Evolutionary conservation across 1,140 invertebrate species (phyloP).

Genomic region (Aphelinus atriplicis): DNA sequence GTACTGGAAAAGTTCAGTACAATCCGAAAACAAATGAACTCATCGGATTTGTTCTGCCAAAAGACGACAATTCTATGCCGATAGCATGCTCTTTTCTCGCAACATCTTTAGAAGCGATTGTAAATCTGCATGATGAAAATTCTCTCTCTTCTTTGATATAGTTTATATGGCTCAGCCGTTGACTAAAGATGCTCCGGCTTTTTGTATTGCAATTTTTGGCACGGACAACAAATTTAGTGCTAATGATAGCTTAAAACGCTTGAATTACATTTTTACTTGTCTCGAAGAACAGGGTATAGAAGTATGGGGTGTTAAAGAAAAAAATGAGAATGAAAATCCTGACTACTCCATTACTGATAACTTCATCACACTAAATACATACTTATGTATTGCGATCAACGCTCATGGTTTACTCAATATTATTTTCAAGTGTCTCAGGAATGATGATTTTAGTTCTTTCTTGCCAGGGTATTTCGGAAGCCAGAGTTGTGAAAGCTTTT

Average conservation of each 20-base stretch:
- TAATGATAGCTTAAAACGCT: constrained; percentile 32
- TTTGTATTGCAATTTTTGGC: constrained; percentile 40
- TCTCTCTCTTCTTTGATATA: constrained; percentile 25
- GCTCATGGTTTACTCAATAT: background rate
- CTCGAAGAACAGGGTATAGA: constrained; percentile 6
- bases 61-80: constrained; percentile 9
- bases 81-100: constrained; percentile 29
- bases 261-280: constrained; percentile 22
- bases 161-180: constrained; percentile 40
- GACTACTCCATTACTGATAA: constrained; percentile 12
- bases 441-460: background rate
- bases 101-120: constrained; percentile 33
- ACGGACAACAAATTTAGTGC: constrained; percentile 34
- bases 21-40: constrained; percentile 12
- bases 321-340: background rate
- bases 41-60: constrained; percentile 11
- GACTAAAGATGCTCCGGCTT: constrained; percentile 23
- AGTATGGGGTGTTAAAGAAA: no score
- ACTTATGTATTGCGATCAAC: constrained; percentile 16
- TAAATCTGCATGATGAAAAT: constrained; percentile 34
- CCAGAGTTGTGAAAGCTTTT: constrained; percentile 1
- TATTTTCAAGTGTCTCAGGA: constrained; percentile 4
- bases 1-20: constrained; percentile 12
- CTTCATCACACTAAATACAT: constrained; percentile 2
- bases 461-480: background rate